Conservation (phyloP, 2,797 vertebrate species). For the Cossypha caffra region DNA sequence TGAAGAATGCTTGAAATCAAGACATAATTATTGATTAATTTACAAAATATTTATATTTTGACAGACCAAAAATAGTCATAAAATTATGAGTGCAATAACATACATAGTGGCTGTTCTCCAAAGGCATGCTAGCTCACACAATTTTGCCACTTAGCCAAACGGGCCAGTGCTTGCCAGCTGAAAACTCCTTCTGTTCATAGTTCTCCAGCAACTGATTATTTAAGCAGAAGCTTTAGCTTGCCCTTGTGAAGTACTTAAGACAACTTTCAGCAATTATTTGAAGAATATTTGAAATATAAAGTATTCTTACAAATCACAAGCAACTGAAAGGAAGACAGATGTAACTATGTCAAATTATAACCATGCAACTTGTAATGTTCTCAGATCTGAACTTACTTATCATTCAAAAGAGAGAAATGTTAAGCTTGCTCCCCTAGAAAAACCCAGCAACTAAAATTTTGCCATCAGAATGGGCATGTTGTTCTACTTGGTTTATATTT, state of each 20-base stretch:
- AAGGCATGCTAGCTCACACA: not conserved
- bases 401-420: not conserved
- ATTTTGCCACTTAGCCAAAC: not conserved
- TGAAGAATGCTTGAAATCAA: not conserved
- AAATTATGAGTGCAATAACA: not conserved
- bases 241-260: not conserved
- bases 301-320: not conserved
- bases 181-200: not conserved
- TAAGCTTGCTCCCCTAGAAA: slow-evolving; percentile 8
- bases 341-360: not conserved
- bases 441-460: not conserved
- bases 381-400: not conserved
- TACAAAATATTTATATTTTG: not conserved
- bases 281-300: not conserved
- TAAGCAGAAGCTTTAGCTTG: not conserved
- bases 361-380: not conserved
- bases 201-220: not conserved
- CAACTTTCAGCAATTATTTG: not conserved
- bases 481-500: not conserved
- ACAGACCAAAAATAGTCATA: not conserved
- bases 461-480: not conserved
- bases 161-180: not conserved
- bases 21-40: not conserved
- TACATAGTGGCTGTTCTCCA: not conserved
- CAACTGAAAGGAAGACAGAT: not conserved